Percentiles rank a stretch among this genome's conserved stretches.
Conservation (phyloP, 2,113 vertebrate genomes). For the Paralichthys olivaceus region DNA sequence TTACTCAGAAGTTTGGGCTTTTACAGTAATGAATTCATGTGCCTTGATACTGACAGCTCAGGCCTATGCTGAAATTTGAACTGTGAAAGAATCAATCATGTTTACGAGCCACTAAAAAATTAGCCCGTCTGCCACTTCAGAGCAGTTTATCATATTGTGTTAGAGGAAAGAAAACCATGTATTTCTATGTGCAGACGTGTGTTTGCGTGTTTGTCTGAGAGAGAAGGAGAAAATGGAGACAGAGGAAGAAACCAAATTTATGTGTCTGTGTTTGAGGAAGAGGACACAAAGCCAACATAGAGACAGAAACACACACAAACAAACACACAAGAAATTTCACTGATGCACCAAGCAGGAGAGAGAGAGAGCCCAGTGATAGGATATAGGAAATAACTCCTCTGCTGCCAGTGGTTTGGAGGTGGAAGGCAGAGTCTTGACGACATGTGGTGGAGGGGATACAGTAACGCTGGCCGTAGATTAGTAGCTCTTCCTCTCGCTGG, state of each 20-base stretch:
- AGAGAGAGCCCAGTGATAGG: slow-evolving; percentile 29
- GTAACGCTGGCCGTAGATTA: slow-evolving; percentile 49
- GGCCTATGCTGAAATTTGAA: slow-evolving; percentile 15
- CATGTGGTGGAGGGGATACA: slow-evolving; percentile 44
- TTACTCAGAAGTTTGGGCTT: slow-evolving; percentile 26
- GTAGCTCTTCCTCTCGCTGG: slow-evolving; percentile 45
- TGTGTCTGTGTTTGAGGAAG: neutral
- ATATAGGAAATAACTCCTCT: slow-evolving; percentile 53
- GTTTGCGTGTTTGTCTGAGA: slow-evolving; percentile 37
- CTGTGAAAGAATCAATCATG: slow-evolving; percentile 45
- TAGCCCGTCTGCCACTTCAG: slow-evolving; percentile 38
- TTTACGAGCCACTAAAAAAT: slow-evolving; percentile 59
- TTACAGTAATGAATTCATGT: slow-evolving; percentile 32
- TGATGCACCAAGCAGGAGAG: slow-evolving; percentile 43
- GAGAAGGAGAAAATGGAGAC: slow-evolving; percentile 18
- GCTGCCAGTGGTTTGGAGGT: slow-evolving; percentile 54
- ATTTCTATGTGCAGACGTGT: slow-evolving; percentile 9
- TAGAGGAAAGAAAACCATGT: slow-evolving; percentile 27
- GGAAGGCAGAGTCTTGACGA: slow-evolving; percentile 37
- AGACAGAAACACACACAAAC: slow-evolving; percentile 60
- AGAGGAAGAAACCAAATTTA: slow-evolving; percentile 8
- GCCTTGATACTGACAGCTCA: slow-evolving; percentile 35
- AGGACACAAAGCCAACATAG: slow-evolving; percentile 23
- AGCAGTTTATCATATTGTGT: slow-evolving; percentile 20
- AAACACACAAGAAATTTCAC: slow-evolving; percentile 41